Evolutionary conservation across 2,888 invertebrate species (phyloP), one percentile per base, ranked within the genome.

Genomic region (Drosophila ustulata): DNA sequence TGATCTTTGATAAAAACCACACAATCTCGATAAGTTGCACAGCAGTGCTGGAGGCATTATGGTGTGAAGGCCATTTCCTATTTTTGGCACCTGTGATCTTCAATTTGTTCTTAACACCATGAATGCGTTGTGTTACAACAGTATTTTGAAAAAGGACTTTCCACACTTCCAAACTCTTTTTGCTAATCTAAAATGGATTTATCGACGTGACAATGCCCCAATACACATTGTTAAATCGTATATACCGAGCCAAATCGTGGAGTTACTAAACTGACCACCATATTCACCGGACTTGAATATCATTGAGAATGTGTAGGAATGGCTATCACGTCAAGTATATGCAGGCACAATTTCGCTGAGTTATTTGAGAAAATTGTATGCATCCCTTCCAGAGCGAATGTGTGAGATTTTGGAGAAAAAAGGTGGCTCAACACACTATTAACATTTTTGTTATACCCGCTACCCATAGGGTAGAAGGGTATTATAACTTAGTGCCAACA

Each of bases 81-180:
- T 25, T 45, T 0, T 9, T 45, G 43, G 25, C 25, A 25, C 11
- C 25, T 25, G 43, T 25, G 43, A 49, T 1, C 49, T 49, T 30
- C 30, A 30, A 30, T 49, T 32, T 30, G 49, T 30, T 49, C 30
- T 34, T 34, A 34, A 37, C 11, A 50, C 50, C 23, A 50, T 50
- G 50, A 50, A 50, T 50, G 25, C 46, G 11, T 46, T 46, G 46
- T 26, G 46, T 4, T 46, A 46, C n/a, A 46, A 45, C 25, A 8
- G 45, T 34, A 66, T 59, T 53, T 58, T 58, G 46, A 65, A 58
- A 65, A 32, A 47, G 51, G 57, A n/a, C 34, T 64, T 64, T 64
- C 46, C 57, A 37, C 50, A 57, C 57, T 57, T 56, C 43, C 63
- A 61, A 46, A 46, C 45, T 26, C 52, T 61, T 61, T 61, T 61